These are phyloP conservation scores for Tokudaia tokunoshimensis DNA, from an alignment of 2,797 vertebrate species.

Conservation along the genomic window DNA sequence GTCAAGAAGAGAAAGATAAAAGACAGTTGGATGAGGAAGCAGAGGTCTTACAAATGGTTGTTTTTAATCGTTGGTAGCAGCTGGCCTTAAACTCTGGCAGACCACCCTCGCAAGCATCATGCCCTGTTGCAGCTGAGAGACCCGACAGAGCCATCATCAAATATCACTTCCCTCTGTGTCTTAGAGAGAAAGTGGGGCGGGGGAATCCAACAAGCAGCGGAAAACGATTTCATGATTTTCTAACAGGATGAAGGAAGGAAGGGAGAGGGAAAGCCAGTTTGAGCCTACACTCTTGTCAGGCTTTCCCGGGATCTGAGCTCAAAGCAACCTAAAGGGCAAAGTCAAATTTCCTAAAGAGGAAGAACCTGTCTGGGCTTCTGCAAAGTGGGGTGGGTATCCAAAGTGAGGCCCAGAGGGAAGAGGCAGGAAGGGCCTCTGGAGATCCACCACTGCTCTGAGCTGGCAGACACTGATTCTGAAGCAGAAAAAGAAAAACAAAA, in stretches of 20 bases:
- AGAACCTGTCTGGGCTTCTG: neutral
- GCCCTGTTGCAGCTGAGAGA: neutral
- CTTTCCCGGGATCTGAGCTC: neutral
- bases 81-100: neutral
- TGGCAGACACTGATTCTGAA: neutral
- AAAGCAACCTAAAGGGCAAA: neutral
- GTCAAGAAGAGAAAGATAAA: neutral
- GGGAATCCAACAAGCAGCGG: neutral
- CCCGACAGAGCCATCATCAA: neutral
- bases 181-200: neutral
- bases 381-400: accelerated
- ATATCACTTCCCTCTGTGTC: slow-evolving; percentile 2
- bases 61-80: slow-evolving; percentile 3
- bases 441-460: neutral
- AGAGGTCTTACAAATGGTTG: neutral
- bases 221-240: slow-evolving; percentile 49
- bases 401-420: neutral
- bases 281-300: neutral
- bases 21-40: neutral
- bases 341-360: slow-evolving; percentile 30
- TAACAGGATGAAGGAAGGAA: neutral
- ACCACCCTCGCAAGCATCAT: neutral
- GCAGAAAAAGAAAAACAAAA: neutral
- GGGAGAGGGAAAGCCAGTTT: neutral
- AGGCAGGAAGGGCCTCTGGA: neutral